Conservation (phyloP, 2,888 invertebrate genomes). For the Craniophora ligustri region DNA sequence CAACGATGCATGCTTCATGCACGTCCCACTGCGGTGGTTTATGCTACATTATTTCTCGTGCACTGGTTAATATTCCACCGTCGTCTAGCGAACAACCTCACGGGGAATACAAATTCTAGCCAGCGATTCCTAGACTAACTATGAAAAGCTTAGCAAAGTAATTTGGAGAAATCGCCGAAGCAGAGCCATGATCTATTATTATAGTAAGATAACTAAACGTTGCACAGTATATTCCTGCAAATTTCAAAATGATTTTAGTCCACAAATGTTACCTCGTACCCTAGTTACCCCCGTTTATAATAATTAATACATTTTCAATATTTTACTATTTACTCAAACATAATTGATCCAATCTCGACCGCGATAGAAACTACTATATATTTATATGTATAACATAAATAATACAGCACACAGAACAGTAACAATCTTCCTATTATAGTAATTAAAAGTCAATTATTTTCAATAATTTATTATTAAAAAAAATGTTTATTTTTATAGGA, state of each 20-base stretch:
- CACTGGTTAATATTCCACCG: conserved; percentile 78
- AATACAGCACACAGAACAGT: too few species aligned
- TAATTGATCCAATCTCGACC: too few species aligned
- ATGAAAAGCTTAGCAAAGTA: conserved; percentile 74
- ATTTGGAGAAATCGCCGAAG: conserved; percentile 23
- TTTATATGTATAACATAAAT: too few species aligned
- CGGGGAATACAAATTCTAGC: conserved; percentile 80
- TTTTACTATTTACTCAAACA: too few species aligned
- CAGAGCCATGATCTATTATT: conserved; percentile 18
- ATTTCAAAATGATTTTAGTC: too few species aligned
- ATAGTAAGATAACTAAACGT: too few species aligned
- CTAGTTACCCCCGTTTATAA: too few species aligned
- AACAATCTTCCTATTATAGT: too few species aligned
- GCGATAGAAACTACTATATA: too few species aligned
- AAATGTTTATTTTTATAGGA: conserved; percentile 1
- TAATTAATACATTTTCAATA: too few species aligned
- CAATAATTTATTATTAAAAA: not conserved
- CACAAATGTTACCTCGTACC: too few species aligned
- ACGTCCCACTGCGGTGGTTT: conserved; percentile 80
- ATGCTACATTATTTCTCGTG: conserved; percentile 82
- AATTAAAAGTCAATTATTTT: not conserved
- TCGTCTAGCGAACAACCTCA: conserved; percentile 70
- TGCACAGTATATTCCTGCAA: too few species aligned
- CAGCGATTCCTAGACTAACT: conserved; percentile 58
- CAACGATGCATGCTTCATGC: conserved; percentile 69